Evolutionary conservation across 2,888 invertebrate species (phyloP).

Genomic region (Athetis lepigone): DNA sequence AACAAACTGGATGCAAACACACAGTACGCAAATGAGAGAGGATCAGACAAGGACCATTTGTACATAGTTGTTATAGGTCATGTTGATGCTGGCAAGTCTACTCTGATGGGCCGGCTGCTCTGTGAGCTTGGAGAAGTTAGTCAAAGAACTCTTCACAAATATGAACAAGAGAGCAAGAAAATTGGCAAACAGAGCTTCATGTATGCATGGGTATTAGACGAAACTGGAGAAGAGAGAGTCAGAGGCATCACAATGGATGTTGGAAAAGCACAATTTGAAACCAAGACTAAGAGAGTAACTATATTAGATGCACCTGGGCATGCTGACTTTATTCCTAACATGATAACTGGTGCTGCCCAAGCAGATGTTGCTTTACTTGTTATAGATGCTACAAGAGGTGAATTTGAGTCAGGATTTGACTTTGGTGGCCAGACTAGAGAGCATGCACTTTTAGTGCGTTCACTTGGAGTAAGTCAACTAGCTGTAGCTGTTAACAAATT

Average conservation of each 20-base stretch:
- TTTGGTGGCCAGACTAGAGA: constrained; percentile 99
- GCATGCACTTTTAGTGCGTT: constrained; percentile 98
- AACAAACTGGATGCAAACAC: constrained; percentile 90
- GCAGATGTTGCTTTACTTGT: constrained; percentile 99
- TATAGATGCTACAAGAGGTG: constrained; percentile 98
- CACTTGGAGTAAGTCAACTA: constrained; percentile 97
- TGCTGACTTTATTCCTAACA: constrained; percentile 99
- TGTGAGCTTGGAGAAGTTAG: constrained; percentile 96
- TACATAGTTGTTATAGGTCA: constrained; percentile 98
- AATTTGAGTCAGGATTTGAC: constrained; percentile 99
- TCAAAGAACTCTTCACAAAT: constrained; percentile 97
- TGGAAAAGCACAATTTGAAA: constrained; percentile 97
- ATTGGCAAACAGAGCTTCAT: constrained; percentile 99
- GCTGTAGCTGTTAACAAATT: constrained; percentile 99
- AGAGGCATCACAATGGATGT: constrained; percentile 99
- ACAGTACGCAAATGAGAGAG: constrained; percentile 94
- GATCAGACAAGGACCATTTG: constrained; percentile 95
- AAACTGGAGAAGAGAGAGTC: constrained; percentile 98
- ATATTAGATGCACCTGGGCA: constrained; percentile 99
- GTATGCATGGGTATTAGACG: constrained; percentile 99
- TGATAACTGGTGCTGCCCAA: constrained; percentile 99
- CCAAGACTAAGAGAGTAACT: constrained; percentile 94
- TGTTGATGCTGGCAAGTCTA: constrained; percentile 99
- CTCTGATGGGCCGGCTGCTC: constrained; percentile 98
- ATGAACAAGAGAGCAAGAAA: constrained; percentile 99